Evolutionary conservation across 2,113 vertebrate genomes (phyloP).

Genomic region (Perca fluviatilis): DNA sequence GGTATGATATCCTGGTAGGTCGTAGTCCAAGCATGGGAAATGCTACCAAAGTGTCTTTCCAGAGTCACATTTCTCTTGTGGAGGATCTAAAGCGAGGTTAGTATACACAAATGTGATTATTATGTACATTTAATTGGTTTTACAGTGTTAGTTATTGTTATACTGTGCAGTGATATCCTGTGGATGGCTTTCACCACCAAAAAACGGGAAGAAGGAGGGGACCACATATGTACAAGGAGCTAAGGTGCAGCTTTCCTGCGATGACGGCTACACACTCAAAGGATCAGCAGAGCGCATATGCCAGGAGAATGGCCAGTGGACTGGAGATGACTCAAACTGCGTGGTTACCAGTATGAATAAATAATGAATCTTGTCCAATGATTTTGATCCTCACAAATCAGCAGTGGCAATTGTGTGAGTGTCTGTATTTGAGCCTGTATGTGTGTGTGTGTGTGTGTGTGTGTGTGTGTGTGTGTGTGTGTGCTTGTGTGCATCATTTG

Average conservation of each 20-base stretch:
- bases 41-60: conserved; percentile 82
- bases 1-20: conserved; percentile 84
- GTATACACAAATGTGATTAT: background rate
- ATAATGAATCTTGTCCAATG: background rate
- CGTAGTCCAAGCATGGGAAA: conserved; percentile 83
- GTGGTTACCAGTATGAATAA: conserved; percentile 60
- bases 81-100: conserved; percentile 86
- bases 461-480: no score
- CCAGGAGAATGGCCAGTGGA: conserved; percentile 86
- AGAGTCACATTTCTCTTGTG: conserved; percentile 76
- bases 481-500: background rate
- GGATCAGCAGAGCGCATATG: conserved; percentile 86
- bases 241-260: conserved; percentile 83
- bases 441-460: background rate
- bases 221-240: conserved; percentile 86
- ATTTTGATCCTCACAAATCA: conserved; percentile 47
- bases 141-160: background rate
- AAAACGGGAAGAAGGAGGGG: conserved; percentile 86
- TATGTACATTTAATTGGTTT: background rate
- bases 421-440: background rate
- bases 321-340: conserved; percentile 81
- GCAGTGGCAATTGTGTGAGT: conserved; percentile 15
- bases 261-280: conserved; percentile 78
- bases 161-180: conserved; percentile 87
- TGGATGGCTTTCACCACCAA: conserved; percentile 88